Evolutionary conservation across 53 echinoderm and acorn worm genomes (phyloP).

Genomic region (Glandiceps talaboti): DNA sequence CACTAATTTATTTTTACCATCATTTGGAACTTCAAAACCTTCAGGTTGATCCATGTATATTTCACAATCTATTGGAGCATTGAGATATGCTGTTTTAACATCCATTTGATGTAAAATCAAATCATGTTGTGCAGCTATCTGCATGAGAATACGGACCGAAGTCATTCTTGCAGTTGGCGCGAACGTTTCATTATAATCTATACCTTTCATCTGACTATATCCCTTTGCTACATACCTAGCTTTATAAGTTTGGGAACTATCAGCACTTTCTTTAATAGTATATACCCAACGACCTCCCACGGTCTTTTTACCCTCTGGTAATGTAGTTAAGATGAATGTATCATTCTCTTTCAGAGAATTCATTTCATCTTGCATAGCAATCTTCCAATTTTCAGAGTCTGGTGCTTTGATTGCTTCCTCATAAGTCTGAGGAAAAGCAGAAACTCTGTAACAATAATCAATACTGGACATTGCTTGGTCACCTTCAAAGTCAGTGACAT

Average conservation of each 20-base stretch:
- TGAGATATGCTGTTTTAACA: constrained; percentile 18
- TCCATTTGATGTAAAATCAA: constrained; percentile 30
- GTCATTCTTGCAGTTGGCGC: constrained; percentile 14
- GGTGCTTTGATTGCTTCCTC: constrained; percentile 12
- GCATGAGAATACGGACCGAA: constrained; percentile 19
- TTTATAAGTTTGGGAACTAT: not conserved
- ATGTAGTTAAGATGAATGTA: constrained; percentile 17
- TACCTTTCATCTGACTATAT: too few relatives aligned
- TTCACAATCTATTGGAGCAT: constrained; percentile 29
- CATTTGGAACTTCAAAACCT: constrained; percentile 16
- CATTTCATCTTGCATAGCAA: constrained; percentile 28
- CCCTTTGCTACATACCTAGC: too few relatives aligned
- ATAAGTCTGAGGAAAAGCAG: constrained; percentile 23
- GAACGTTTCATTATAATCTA: constrained; percentile 26
- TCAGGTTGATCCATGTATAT: constrained; percentile 22
- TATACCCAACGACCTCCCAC: constrained; percentile 18
- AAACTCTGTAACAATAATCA: constrained; percentile 24
- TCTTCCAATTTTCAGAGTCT: constrained; percentile 20
- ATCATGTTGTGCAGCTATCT: constrained; percentile 22
- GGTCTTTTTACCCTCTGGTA: constrained; percentile 11
- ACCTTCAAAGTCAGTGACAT: constrained; percentile 4
- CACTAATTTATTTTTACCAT: constrained; percentile 18
- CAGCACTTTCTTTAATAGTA: constrained; percentile 11
- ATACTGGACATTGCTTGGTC: not conserved
- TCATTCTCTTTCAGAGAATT: constrained; percentile 13